Evolutionary conservation across 2,888 invertebrate genomes (phyloP).

Genomic region (Lasioglossum pauxillum): DNA sequence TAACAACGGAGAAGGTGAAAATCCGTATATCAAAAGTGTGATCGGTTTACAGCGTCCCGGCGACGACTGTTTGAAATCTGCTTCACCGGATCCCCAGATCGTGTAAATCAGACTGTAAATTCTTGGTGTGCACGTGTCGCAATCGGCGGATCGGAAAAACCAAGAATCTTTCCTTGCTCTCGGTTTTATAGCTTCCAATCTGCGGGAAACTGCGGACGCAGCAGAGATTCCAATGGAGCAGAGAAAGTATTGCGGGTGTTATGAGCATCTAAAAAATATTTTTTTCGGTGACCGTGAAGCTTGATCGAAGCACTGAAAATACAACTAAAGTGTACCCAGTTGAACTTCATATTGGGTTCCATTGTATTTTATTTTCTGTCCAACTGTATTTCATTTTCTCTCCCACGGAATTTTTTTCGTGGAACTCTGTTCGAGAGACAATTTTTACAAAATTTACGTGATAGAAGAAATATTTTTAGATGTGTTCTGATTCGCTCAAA

Average conservation of each 20-base stretch:
- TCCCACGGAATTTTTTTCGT: not conserved
- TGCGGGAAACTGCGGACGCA: conserved; percentile 33
- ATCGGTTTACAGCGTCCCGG: conserved; percentile 25
- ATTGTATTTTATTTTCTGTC: not conserved
- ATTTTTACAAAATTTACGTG: not conserved
- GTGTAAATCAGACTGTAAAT: conserved; percentile 48
- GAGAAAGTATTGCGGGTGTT: not conserved
- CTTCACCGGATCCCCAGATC: conserved; percentile 35
- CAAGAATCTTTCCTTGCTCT: conserved; percentile 21
- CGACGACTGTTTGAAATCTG: conserved; percentile 43
- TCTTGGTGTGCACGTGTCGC: conserved; percentile 16
- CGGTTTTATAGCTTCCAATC: conserved; percentile 60
- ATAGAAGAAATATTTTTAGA: not conserved
- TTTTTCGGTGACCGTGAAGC: not conserved
- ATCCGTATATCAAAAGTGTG: conserved; percentile 19
- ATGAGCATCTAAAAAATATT: not conserved
- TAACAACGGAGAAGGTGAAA: not conserved
- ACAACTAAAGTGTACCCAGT: not conserved
- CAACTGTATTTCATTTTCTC: not conserved
- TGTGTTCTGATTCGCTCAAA: not conserved
- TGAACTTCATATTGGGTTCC: not conserved
- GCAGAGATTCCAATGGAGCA: conserved; percentile 16
- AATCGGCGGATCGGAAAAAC: conserved; percentile 18
- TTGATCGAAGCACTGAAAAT: not conserved
- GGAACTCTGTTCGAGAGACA: not conserved